Conservation (phyloP, 2,888 invertebrate genomes). For the Artemia sp. region DNA sequence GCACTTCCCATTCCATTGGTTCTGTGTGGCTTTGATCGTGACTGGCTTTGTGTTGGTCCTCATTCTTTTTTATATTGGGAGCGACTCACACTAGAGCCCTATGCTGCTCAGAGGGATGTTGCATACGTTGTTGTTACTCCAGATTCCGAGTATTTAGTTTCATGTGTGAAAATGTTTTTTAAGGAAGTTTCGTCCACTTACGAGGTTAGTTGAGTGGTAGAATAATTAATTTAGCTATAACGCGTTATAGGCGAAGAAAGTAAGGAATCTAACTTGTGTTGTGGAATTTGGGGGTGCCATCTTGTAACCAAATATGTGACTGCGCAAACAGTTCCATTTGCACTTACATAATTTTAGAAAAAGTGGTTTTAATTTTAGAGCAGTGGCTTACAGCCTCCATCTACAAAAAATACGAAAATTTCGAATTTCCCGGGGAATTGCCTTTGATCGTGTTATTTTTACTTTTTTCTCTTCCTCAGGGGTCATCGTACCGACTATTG, state of each 20-base stretch:
- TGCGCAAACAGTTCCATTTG: background rate
- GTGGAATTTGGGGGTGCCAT: too few relatives aligned
- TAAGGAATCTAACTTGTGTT: too few relatives aligned
- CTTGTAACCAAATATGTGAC: too few relatives aligned
- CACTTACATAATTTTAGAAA: background rate
- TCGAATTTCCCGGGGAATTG: too few relatives aligned
- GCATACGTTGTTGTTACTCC: constrained; percentile 88
- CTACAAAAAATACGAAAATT: too few relatives aligned
- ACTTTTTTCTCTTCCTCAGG: too few relatives aligned
- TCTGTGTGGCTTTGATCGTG: constrained; percentile 83
- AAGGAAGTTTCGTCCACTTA: constrained; percentile 80
- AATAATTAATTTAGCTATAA: background rate
- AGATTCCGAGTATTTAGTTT: constrained; percentile 65
- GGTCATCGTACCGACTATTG: too few relatives aligned
- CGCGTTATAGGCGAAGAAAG: too few relatives aligned
- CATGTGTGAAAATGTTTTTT: constrained; percentile 67
- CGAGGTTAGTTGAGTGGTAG: constrained; percentile 40
- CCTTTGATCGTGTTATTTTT: too few relatives aligned
- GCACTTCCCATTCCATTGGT: constrained; percentile 91
- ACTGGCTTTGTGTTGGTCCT: constrained; percentile 86
- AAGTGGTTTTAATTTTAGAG: background rate
- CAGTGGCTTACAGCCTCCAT: too few relatives aligned
- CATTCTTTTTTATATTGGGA: constrained; percentile 92
- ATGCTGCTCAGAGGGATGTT: constrained; percentile 81
- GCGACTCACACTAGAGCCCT: constrained; percentile 86